Conservation (phyloP, 2,888 invertebrate genomes). For the Hermodice carunculata region DNA sequence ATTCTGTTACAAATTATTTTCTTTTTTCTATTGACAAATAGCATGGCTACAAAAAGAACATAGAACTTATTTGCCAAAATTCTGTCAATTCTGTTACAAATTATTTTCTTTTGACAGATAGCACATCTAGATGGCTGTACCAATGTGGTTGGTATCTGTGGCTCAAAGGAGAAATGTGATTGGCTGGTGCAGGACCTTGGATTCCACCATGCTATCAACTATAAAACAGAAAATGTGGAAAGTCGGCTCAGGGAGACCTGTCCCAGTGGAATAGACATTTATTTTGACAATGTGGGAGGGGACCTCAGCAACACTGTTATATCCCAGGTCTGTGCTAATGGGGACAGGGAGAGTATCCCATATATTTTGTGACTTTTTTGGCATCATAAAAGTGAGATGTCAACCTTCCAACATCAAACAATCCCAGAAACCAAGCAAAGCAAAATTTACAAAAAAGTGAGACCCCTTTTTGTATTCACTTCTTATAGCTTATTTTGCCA, state of each 20-base stretch:
- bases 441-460: too few relatives aligned
- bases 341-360: too few relatives aligned
- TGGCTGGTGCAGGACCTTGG: constrained; percentile 58
- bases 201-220: constrained; percentile 68
- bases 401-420: too few relatives aligned
- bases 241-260: constrained; percentile 54
- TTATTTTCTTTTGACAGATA: constrained; percentile 49
- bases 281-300: constrained; percentile 71
- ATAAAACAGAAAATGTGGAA: constrained; percentile 61
- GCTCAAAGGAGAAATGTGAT: constrained; percentile 65
- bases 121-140: constrained; percentile 59
- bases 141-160: constrained; percentile 68
- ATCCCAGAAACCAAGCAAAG: too few relatives aligned
- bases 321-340: constrained; percentile 59
- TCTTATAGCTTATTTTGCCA: too few relatives aligned
- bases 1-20: too few relatives aligned
- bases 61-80: too few relatives aligned
- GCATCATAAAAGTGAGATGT: too few relatives aligned
- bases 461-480: too few relatives aligned
- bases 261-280: constrained; percentile 66
- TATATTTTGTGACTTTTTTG: too few relatives aligned
- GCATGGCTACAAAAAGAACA: too few relatives aligned
- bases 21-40: too few relatives aligned
- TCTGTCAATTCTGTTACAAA: constrained; percentile 6
- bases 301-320: constrained; percentile 67